Percentiles rank a stretch among this genome's conserved stretches.
phyloP scores from a whole-genome alignment of 2,888 invertebrate species.

The Cephus pygmeus region DNA sequence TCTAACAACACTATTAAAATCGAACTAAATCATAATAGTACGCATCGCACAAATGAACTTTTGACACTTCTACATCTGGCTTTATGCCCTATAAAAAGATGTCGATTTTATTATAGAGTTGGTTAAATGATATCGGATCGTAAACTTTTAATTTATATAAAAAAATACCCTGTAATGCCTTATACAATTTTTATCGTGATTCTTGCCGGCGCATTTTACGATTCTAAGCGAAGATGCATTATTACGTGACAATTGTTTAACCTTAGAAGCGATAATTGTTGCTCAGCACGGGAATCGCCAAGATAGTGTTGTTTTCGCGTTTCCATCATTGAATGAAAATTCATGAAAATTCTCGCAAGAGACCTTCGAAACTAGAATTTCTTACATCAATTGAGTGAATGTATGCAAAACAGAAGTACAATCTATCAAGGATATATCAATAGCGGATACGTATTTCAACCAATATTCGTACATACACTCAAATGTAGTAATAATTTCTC shows the following conservation, averaged over 20 bases:
- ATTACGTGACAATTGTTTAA: not conserved
- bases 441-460: not conserved
- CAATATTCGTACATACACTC: not conserved
- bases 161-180: conserved; percentile 23
- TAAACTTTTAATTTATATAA: not conserved
- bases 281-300: not conserved
- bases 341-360: not conserved
- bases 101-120: no score
- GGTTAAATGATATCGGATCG: not conserved
- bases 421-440: not conserved
- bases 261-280: not conserved
- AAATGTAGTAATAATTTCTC: not conserved
- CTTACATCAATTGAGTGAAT: not conserved
- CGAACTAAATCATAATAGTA: not conserved
- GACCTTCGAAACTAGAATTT: not conserved
- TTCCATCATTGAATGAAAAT: not conserved
- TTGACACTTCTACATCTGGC: not conserved
- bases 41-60: not conserved
- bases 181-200: conserved; percentile 16
- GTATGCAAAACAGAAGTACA: not conserved
- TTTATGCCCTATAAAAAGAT: no score
- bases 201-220: not conserved
- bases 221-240: not conserved
- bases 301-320: not conserved
- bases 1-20: not conserved